Evolutionary conservation across 2,113 vertebrate genomes (phyloP).

Genomic region (Grantiella picta): DNA sequence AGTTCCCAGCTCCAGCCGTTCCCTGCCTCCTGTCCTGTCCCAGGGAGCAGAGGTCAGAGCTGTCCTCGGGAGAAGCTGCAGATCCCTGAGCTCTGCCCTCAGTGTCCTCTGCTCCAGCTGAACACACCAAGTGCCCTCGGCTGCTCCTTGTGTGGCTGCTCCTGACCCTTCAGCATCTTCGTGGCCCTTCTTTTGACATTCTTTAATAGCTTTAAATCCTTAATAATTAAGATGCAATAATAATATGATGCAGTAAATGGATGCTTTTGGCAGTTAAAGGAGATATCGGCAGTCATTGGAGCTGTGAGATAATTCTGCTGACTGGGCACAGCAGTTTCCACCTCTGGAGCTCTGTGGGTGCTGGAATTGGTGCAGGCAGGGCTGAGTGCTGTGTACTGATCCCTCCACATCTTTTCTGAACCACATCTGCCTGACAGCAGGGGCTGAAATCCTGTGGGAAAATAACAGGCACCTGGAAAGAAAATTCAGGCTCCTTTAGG

Average conservation of each 20-base stretch:
- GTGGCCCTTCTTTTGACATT: background rate
- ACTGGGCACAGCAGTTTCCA: background rate
- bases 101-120: background rate
- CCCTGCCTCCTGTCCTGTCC: background rate
- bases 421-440: background rate
- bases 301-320: background rate
- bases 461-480: background rate
- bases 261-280: background rate
- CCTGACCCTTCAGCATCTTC: background rate
- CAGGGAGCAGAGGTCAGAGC: background rate
- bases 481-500: background rate
- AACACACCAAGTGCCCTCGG: background rate
- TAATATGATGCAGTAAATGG: background rate
- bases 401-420: background rate
- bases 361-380: background rate
- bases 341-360: background rate
- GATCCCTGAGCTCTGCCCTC: background rate
- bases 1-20: background rate
- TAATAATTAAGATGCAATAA: background rate
- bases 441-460: background rate
- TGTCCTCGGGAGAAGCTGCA: background rate
- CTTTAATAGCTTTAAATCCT: background rate
- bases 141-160: rapidly evolving
- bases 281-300: background rate
- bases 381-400: background rate